Percentiles rank a stretch among this genome's conserved stretches.
Evolutionary conservation across 2,797 vertebrate species (phyloP).

Genomic region (Neomorphus geoffroyi): DNA sequence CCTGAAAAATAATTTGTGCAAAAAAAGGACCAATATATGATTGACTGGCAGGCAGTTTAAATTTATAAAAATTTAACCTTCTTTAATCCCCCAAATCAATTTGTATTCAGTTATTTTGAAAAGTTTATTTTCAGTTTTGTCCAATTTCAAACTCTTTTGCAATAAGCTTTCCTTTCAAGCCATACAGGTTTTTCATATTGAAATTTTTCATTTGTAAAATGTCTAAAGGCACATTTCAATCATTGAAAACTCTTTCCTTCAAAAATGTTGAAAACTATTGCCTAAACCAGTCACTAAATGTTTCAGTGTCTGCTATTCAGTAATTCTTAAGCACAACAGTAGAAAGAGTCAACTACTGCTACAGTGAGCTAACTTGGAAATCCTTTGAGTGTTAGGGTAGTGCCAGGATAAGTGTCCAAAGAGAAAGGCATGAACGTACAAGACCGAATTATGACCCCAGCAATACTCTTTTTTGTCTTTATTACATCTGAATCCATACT

Average conservation of each 20-base stretch:
- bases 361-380: neutral
- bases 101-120: conserved; percentile 2
- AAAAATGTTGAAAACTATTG: neutral
- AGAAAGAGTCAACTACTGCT: neutral
- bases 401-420: neutral
- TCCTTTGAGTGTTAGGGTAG: neutral
- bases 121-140: conserved; percentile 6
- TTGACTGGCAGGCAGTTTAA: neutral
- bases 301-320: neutral
- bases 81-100: neutral
- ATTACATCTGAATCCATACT: neutral
- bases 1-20: neutral
- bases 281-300: neutral
- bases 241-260: neutral
- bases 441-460: neutral
- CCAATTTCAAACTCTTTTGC: neutral
- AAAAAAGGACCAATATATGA: neutral
- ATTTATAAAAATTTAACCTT: neutral
- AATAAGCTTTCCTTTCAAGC: neutral
- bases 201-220: conserved; percentile 12
- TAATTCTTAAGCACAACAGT: neutral
- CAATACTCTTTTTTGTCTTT: neutral
- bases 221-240: conserved; percentile 14
- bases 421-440: neutral
- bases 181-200: neutral